These are phyloP conservation scores for Tenualosa thibaudeaui DNA, from an alignment of 2,797 vertebrate species.

Conservation along the genomic window DNA sequence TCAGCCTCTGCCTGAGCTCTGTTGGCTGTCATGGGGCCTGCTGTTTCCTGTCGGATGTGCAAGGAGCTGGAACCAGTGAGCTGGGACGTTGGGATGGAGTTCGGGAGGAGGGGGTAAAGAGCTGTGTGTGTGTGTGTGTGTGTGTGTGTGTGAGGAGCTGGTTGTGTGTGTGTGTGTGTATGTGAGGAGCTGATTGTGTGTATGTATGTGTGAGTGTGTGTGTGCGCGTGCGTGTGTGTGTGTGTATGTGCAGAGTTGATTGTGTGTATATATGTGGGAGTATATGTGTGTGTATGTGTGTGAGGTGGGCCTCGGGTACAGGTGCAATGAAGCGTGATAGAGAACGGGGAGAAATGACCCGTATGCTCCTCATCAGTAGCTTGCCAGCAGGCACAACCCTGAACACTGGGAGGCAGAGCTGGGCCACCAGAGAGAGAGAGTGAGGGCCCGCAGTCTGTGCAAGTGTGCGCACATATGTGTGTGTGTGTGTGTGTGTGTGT, in stretches of 20 bases:
- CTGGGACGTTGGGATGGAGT: neutral
- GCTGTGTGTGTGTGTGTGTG: constrained; percentile 7
- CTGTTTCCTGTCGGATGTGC: constrained; percentile 1
- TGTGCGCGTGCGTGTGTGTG: constrained; percentile 18
- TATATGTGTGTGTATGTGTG: neutral
- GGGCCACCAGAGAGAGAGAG: neutral
- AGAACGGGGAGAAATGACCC: neutral
- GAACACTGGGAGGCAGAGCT: constrained; percentile 15
- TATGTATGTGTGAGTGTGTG: constrained; percentile 13
- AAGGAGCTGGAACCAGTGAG: neutral
- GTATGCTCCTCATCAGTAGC: neutral
- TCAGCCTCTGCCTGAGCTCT: neutral
- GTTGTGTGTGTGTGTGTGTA: neutral
- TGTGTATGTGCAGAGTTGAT: neutral
- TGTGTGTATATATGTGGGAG: neutral
- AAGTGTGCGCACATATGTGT: neutral
- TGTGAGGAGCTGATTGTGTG: neutral
- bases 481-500: neutral
- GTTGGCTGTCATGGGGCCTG: neutral
- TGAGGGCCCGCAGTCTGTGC: neutral
- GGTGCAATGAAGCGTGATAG: neutral
- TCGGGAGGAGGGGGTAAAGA: neutral
- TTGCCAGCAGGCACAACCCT: neutral
- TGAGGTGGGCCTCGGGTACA: neutral
- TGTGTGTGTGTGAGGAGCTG: constrained; percentile 16